These are phyloP conservation scores for Takifugu ocellatus DNA, from an alignment of 2,797 vertebrate species.

Conservation along the genomic window DNA sequence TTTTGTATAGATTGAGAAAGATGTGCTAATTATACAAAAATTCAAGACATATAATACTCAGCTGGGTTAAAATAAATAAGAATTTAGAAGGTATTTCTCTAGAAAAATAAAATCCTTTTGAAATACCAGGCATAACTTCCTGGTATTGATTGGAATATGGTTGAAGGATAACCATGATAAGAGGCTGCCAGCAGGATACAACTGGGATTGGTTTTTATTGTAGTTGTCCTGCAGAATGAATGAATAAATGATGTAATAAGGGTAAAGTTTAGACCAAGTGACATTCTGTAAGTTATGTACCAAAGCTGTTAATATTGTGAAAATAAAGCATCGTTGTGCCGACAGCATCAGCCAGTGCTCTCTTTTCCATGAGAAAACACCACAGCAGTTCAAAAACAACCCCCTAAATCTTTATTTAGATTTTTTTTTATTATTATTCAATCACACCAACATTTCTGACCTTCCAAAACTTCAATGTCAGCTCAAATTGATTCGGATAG, in stretches of 20 bases:
- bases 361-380: constrained; percentile 5
- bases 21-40: too few relatives aligned
- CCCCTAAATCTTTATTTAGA: constrained; percentile 65
- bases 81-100: neutral
- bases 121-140: constrained; percentile 17
- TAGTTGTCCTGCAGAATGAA: constrained; percentile 6
- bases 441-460: constrained; percentile 56
- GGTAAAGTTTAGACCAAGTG: neutral
- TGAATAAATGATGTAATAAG: constrained; percentile 18
- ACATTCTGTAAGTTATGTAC: constrained; percentile 6
- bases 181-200: constrained; percentile 24
- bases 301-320: constrained; percentile 2
- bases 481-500: constrained; percentile 65
- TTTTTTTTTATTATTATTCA: constrained; percentile 41
- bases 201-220: constrained; percentile 8
- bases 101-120: too few relatives aligned
- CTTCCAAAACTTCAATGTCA: constrained; percentile 56
- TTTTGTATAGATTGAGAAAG: too few relatives aligned
- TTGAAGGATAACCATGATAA: constrained; percentile 60
- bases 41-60: too few relatives aligned
- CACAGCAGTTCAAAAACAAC: constrained; percentile 58
- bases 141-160: constrained; percentile 15
- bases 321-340: constrained; percentile 28
- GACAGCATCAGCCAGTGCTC: neutral
- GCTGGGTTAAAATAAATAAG: too few relatives aligned